Evolutionary conservation across 2,888 invertebrate species (phyloP).

Genomic region (Sympetrum striolatum): DNA sequence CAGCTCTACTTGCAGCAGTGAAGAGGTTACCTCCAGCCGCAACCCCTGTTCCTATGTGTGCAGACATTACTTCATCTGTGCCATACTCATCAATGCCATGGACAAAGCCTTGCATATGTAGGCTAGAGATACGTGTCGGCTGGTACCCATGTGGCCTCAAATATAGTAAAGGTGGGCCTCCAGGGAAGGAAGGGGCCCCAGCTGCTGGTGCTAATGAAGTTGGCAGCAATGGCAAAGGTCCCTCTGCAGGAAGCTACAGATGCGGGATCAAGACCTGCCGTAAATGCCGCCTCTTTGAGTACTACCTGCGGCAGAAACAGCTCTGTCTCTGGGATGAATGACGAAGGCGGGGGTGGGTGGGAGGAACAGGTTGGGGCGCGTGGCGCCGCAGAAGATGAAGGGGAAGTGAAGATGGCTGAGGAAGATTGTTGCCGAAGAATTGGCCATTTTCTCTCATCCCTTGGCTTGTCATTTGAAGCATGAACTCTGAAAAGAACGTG

Average conservation of each 20-base stretch:
- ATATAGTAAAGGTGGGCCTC: slow-evolving; percentile 83
- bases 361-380: not conserved
- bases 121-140: slow-evolving; percentile 86
- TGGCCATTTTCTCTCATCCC: not conserved
- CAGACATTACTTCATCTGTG: slow-evolving; percentile 9
- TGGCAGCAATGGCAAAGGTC: slow-evolving; percentile 60
- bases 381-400: not conserved
- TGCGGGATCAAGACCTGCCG: slow-evolving; percentile 96
- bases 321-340: slow-evolving; percentile 83
- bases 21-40: slow-evolving; percentile 70
- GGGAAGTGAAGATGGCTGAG: slow-evolving; percentile 4
- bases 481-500: not conserved
- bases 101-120: slow-evolving; percentile 76
- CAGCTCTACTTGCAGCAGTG: slow-evolving; percentile 74
- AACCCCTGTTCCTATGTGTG: slow-evolving; percentile 48
- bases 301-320: slow-evolving; percentile 83
- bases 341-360: slow-evolving; percentile 54
- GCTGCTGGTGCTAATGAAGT: slow-evolving; percentile 8
- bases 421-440: not conserved
- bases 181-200: slow-evolving; percentile 12
- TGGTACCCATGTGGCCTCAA: slow-evolving; percentile 97
- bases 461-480: not conserved
- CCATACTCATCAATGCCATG: slow-evolving; percentile 46
- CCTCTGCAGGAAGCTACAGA: slow-evolving; percentile 76
- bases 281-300: slow-evolving; percentile 87